Conservation (phyloP, 1,140 invertebrate species). For the Macrobrachium rosenbergii region DNA sequence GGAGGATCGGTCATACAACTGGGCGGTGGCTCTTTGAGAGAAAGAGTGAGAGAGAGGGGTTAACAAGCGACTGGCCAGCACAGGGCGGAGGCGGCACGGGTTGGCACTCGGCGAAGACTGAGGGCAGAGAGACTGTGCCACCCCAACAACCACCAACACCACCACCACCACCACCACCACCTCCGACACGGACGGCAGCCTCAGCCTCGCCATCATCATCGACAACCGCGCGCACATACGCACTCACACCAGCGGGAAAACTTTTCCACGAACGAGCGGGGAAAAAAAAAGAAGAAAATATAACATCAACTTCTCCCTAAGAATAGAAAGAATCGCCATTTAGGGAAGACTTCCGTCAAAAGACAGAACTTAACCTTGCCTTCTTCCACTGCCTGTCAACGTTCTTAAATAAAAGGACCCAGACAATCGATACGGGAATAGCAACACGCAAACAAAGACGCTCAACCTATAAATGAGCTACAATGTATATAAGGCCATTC, state of each 20-base stretch:
- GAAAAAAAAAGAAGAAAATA: no score
- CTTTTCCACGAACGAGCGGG: no score
- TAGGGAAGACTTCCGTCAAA: no score
- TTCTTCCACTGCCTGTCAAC: no score
- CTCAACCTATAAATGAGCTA: no score
- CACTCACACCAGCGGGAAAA: background rate
- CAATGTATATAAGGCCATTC: no score
- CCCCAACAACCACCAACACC: slow-evolving; percentile 20
- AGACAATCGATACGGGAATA: no score
- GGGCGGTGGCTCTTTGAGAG: background rate
- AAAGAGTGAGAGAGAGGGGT: slow-evolving; percentile 20
- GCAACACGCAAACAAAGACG: no score
- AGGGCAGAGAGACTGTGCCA: slow-evolving; percentile 18
- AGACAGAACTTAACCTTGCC: no score
- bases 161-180: background rate
- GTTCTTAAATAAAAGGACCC: no score
- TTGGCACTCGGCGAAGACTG: slow-evolving; percentile 50
- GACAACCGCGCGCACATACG: slow-evolving; percentile 1
- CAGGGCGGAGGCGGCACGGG: slow-evolving; percentile 23
- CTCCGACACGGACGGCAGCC: background rate
- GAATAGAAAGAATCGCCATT: no score
- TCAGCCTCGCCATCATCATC: background rate
- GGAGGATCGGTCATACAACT: background rate
- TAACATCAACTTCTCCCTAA: no score
- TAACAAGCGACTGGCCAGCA: background rate